phyloP scores from a whole-genome alignment of 2,113 vertebrate genomes.

The Phaetusa simplex region DNA sequence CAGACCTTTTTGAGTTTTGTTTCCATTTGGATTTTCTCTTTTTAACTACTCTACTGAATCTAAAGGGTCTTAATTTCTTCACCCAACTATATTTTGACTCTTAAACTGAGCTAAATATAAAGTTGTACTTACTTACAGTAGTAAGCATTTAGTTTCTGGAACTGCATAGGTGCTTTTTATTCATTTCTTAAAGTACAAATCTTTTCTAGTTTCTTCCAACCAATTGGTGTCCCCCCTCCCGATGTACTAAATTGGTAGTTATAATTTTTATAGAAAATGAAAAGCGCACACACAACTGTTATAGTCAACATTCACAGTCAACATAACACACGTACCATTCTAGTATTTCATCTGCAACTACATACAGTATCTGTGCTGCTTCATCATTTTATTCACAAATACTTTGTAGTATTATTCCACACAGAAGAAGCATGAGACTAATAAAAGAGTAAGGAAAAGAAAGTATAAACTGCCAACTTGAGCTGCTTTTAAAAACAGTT shows the following conservation, averaged over 20 bases:
- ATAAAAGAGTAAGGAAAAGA: background rate
- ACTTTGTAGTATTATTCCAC: background rate
- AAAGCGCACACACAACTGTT: background rate
- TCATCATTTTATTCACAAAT: background rate
- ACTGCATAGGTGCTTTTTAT: background rate
- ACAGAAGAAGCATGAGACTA: background rate
- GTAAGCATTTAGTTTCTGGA: background rate
- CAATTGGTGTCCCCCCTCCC: accelerated
- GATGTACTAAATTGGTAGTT: background rate
- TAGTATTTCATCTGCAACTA: background rate
- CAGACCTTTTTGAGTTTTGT: background rate
- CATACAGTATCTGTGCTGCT: background rate
- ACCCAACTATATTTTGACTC: background rate
- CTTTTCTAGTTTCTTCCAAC: background rate
- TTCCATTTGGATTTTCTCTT: background rate
- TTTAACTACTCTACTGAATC: background rate
- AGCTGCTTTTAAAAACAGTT: background rate
- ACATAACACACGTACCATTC: background rate
- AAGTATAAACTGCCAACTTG: background rate
- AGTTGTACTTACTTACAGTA: background rate
- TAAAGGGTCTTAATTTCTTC: background rate
- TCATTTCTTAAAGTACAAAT: background rate
- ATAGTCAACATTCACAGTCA: background rate
- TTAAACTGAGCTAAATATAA: background rate
- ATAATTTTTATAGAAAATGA: background rate